Evolutionary conservation across 2,113 vertebrate species (phyloP).

Genomic region (Panthera leo): DNA sequence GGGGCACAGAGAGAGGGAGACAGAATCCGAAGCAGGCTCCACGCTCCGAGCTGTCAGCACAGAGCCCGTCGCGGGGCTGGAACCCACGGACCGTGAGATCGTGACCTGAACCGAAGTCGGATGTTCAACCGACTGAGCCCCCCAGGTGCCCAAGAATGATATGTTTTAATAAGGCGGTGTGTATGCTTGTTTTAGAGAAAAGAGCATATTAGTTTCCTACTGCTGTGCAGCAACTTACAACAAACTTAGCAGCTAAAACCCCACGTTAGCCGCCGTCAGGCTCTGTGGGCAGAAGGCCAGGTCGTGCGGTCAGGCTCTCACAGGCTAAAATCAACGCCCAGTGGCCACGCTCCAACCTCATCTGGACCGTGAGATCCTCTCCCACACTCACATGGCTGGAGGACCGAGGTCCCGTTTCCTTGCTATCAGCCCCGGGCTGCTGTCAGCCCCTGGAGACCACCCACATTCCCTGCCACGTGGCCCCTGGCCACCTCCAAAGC

Average conservation of each 20-base stretch:
- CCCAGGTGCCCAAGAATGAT: too few species aligned
- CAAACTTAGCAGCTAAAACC: background rate
- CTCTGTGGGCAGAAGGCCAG: background rate
- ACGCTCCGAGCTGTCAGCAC: too few species aligned
- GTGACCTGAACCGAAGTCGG: too few species aligned
- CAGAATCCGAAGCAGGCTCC: too few species aligned
- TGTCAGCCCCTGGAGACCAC: background rate
- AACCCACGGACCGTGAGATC: too few species aligned
- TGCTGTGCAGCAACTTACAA: background rate
- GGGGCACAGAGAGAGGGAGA: too few species aligned
- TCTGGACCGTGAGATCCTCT: background rate
- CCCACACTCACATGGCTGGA: background rate
- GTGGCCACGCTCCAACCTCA: background rate
- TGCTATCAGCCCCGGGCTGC: rapidly evolving
- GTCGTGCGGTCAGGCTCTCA: background rate
- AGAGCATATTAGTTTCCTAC: rapidly evolving
- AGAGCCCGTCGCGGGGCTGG: too few species aligned
- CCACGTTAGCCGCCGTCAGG: rapidly evolving
- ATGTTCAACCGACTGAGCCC: too few species aligned
- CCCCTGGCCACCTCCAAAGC: background rate
- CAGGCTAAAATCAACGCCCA: background rate
- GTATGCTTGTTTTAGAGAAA: background rate
- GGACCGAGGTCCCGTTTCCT: background rate
- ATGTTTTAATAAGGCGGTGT: background rate
- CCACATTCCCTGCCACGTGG: rapidly evolving